Percentiles rank a stretch among this genome's conserved stretches.
phyloP scores from a whole-genome alignment of 2,888 invertebrate genomes.

The Creontiades dilutus region DNA sequence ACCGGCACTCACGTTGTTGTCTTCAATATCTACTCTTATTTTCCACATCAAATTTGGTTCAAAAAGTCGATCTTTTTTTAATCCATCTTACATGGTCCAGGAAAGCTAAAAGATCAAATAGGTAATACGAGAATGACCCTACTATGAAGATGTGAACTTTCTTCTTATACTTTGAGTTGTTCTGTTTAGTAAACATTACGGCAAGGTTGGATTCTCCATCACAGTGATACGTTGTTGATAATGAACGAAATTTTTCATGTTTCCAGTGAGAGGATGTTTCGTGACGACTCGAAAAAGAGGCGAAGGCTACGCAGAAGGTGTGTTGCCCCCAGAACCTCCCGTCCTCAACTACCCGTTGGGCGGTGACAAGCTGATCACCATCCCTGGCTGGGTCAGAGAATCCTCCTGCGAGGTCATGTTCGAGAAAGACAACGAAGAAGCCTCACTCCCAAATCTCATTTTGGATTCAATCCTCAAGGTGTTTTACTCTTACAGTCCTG shows the following conservation, averaged over 20 bases:
- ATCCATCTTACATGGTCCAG: too few species aligned
- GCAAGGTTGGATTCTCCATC: constrained; percentile 74
- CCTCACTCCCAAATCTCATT: constrained; percentile 90
- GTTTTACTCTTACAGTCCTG: too few species aligned
- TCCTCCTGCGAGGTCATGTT: constrained; percentile 91
- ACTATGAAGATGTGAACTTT: too few species aligned
- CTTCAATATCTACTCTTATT: too few species aligned
- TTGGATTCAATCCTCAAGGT: constrained; percentile 88
- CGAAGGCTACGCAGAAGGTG: constrained; percentile 80
- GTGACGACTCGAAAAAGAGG: constrained; percentile 88
- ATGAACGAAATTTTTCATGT: not conserved
- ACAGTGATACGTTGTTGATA: not conserved
- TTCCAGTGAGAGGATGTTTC: constrained; percentile 90
- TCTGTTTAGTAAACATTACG: too few species aligned
- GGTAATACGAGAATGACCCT: too few species aligned
- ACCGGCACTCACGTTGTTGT: too few species aligned
- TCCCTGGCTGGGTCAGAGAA: constrained; percentile 88
- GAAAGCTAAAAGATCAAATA: too few species aligned
- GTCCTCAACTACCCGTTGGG: constrained; percentile 85
- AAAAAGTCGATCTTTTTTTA: too few species aligned
- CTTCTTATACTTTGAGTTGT: too few species aligned
- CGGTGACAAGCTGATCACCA: constrained; percentile 82
- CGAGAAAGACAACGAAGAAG: constrained; percentile 89
- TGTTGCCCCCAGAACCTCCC: constrained; percentile 79
- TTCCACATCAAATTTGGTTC: too few species aligned